Conservation (phyloP, 1,140 invertebrate species). For the Atta colombica region DNA sequence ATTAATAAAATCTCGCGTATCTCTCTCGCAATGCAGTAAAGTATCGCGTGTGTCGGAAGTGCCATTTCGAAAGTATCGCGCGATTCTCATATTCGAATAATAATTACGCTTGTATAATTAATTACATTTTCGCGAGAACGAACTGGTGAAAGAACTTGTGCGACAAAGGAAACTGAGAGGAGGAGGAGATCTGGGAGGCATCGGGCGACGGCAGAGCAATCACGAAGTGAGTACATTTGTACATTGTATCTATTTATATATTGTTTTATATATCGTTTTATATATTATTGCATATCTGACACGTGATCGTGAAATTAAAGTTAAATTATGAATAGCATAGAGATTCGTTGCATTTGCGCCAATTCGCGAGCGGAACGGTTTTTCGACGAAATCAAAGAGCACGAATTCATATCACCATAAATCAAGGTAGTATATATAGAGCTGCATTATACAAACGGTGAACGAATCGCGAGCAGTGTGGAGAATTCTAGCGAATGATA, state of each 20-base stretch:
- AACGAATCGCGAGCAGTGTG: neutral
- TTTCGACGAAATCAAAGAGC: constrained; percentile 7
- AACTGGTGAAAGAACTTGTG: neutral
- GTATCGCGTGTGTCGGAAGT: neutral
- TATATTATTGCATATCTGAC: neutral
- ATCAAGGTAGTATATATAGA: neutral
- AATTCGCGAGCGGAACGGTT: neutral
- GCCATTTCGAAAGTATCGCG: neutral
- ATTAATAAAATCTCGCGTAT: neutral
- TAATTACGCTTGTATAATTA: neutral
- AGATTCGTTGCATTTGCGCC: neutral
- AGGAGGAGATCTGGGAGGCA: neutral
- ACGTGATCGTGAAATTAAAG: neutral
- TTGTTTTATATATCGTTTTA: neutral
- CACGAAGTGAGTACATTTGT: neutral
- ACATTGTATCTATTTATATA: neutral
- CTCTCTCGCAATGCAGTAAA: neutral
- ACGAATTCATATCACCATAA: neutral
- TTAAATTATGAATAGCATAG: neutral
- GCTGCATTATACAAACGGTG: neutral
- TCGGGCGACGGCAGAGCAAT: neutral
- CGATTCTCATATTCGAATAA: neutral
- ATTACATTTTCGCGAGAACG: neutral
- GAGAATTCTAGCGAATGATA: neutral
- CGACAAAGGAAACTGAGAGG: neutral